Base-by-base conservation (phyloP, 2,888 invertebrate species). In the Meganola albula region DNA sequence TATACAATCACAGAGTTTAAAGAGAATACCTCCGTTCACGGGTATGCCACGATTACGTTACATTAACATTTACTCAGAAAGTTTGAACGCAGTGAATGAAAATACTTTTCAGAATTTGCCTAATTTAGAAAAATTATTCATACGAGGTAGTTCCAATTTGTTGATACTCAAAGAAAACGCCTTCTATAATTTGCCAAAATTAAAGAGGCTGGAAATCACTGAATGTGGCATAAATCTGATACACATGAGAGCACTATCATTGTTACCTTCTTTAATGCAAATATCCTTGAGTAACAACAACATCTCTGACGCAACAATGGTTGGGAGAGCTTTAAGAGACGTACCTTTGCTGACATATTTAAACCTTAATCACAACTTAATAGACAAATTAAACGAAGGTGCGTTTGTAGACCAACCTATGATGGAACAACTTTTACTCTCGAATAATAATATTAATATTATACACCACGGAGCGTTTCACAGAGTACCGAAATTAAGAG, bases 391-490 rank as follows among this genome's bases (percentile, higher is more conserved):
- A 18, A 87, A 86, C 18, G 94, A 94, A 75, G 94, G 91, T 0
- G 90, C 93, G 1, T 94, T 95, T 72, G 92, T 93, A 2, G 93
- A 94, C 63, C 84, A 94, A 40, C 90, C 92, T 0, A 88, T 90
- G 58, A 69, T 95, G 7, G 89, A 90, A 39, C 90, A 89, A 43
- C 61, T 95, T 26, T 88, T 89, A 36, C 63, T 94, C 24, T 90
- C 93, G 5, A 88, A 90, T 49, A 95, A 95, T 64, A 87, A 89
- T 24, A 93, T 95, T 24, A 89, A 89, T 9, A 91, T 93, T 51
- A 88, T 95, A 30, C 90, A 91, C 41, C 91, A 93, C 55, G 94
- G 94, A 1, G 92, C 95, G 2, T 94, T 96, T 60, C 91, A 95
- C 53, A 88, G 93, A 50, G 90, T 94, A 1, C 93, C 94, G 0